Evolutionary conservation across 2,888 invertebrate species (phyloP).

Genomic region (Epinotia bilunana): DNA sequence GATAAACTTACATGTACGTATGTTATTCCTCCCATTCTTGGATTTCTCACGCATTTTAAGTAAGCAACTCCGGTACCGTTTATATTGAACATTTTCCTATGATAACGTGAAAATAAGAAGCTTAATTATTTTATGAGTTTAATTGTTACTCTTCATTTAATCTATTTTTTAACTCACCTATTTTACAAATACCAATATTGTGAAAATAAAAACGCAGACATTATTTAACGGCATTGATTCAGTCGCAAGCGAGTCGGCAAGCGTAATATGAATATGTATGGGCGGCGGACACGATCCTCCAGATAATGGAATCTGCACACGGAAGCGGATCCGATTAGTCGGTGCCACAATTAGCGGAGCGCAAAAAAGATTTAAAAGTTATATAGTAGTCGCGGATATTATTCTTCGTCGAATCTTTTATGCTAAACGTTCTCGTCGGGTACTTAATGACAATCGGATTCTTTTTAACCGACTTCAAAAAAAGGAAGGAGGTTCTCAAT

Average conservation of each 20-base stretch:
- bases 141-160: not conserved
- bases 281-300: constrained; percentile 71
- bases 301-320: constrained; percentile 81
- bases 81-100: too few species aligned
- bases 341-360: constrained; percentile 70
- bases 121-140: too few species aligned
- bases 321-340: constrained; percentile 75
- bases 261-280: constrained; percentile 79
- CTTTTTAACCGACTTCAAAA: too few species aligned
- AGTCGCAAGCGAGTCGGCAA: constrained; percentile 61
- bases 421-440: constrained; percentile 5
- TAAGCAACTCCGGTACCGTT: not conserved
- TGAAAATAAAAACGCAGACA: constrained; percentile 46
- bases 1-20: not conserved
- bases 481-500: too few species aligned
- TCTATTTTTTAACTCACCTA: too few species aligned
- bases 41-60: not conserved
- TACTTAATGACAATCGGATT: not conserved
- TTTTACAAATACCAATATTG: not conserved
- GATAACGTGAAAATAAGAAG: too few species aligned
- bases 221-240: constrained; percentile 63
- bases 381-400: constrained; percentile 42
- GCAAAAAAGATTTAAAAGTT: constrained; percentile 57
- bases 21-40: not conserved
- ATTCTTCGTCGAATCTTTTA: constrained; percentile 15